Evolutionary conservation across 2,888 invertebrate species (phyloP), one percentile per base, ranked within the genome.

Genomic region (Drosophila ustulata): DNA sequence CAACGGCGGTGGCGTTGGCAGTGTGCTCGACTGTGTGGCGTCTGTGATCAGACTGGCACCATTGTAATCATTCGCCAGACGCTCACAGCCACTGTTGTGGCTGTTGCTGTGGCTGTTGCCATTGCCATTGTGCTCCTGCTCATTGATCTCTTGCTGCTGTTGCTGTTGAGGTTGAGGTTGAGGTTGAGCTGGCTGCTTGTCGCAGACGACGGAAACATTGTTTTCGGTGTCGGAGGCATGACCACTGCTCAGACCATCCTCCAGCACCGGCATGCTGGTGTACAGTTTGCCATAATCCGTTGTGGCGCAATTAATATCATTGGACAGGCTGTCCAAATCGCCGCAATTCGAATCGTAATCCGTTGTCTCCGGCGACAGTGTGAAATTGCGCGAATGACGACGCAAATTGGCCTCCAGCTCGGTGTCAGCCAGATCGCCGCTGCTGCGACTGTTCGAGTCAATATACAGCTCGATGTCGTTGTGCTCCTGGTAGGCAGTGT

Each of bases 151-250:
- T 43, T 86, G 88, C 47, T 79, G 82, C 3, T 72, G 74, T 4
- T 69, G 64, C 0, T 65, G 70, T 3, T 70, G 66, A 9, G 71
- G 52, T 37, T 72, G 63, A 52, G 70, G 47, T 46, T 63, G 56
- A 3, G 55, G 52, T 3, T 65, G 52, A 25, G 70, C 66, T 28
- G 66, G 62, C 47, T 89, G 82, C 58, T 82, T 80, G 51, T 91
- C 91, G 49, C 89, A 85, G 5, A 84, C 75, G 23, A 85, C 85
- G 26, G 90, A 91, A 0, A 90, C 81, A 90, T 97, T 97, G 91
- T 97, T 97, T 92, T 98, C 98, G 0, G 95, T 96, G 91, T 98
- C 98, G 64, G 98, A 98, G 0, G 96, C 97, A 91, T 98, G 98
- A 3, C 98, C 98, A 59, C 98, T 98, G 3, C 98, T 98, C 64